Evolutionary conservation across 2,888 invertebrate species (phyloP), one percentile per base, ranked within the genome.

Genomic region (Noctua pronuba): DNA sequence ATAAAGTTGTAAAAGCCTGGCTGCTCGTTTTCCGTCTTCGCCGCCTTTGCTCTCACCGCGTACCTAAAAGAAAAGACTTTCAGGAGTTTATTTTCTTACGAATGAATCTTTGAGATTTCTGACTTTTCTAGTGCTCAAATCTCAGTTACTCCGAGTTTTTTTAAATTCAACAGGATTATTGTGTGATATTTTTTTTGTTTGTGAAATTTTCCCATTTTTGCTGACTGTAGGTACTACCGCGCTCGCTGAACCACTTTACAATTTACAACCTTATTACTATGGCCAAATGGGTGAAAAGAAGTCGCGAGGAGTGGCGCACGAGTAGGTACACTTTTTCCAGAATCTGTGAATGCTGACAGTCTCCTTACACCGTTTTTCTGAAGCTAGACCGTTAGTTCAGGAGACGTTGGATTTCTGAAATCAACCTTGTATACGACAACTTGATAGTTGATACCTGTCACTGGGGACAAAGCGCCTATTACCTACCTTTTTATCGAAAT

Each of bases 1-100:
- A 91, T 98, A 99, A 38, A 98, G 95, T 77, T 97, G 97, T 90
- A 97, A 97, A n/a, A 97, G 95, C 72, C 97, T 97, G 8, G 97
- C 97, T 24, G 96, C 96, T 88, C 97, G 97, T 89, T 96, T 97
- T 70, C 96, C 97, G 73, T 97, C 97, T 89, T 96, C 97, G 8
- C 97, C 96, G 41, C 95, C 97, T 92, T 97, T 97, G 81, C 97
- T 97, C 89, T 97, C 97, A 62, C 97, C 97, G 84, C 97, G 96
- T 55, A 97, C 97, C 98, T 97, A 71, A 41, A 62, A 69, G 3
- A 35, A 3, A 73, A 38, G 10, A 62, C 62, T 62, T 62, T 21
- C 31, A 31, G 28, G 28, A 28, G 16, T 28, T 58, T 10, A 10
- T n/a, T n/a, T 55, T 55, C 55, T n/a, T 16, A 28, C 11, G 58